Evolutionary conservation across 2,888 invertebrate species (phyloP), one percentile per base, ranked within the genome.

Genomic region (Harmothoe impar): DNA sequence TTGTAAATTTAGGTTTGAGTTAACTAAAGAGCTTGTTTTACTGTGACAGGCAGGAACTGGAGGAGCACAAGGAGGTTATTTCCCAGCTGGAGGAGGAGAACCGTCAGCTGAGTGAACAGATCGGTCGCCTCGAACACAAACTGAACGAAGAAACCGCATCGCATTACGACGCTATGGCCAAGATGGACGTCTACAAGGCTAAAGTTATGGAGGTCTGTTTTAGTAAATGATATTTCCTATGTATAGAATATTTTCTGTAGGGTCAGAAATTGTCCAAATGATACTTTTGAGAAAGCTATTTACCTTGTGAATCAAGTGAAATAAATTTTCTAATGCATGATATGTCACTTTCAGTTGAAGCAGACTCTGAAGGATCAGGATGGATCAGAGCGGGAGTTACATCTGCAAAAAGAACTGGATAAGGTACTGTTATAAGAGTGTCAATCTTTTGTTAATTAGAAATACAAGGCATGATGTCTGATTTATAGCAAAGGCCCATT

Each of bases 21-120:
- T 20, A 54, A 54, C 12, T 20, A 54, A 20, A 20, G 20, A 15
- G 54, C 12, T 15, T 15, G 54, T 54, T 15, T 54, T 54, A 43
- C 43, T 43, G 10, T 68, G 0, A 5, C 62, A 93, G 92, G 56
- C 91, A 86, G 52, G 93, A 94, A 86, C 77, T 94, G 54, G 94
- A 94, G 86, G 94, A 94, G 52, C 91, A 94, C 62, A 93, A 94
- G 90, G 93, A 93, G 54, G 92, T 94, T 20, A 93, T 95, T 20
- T 91, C 92, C 0, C 93, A 94, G 91, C 90, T 95, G 81, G 94
- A 95, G 91, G 93, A 93, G 33, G 94, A 95, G 88, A 94, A 94
- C 56, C 92, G 92, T 12, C 93, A 92, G 25, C 92, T 95, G 84
- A 91, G 93, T 0, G 91, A 93, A 33, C 94, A 94, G 89, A 90